These are phyloP conservation scores for Meiosimyza decipiens DNA, from an alignment of 2,888 invertebrate genomes.

Conservation along the genomic window DNA sequence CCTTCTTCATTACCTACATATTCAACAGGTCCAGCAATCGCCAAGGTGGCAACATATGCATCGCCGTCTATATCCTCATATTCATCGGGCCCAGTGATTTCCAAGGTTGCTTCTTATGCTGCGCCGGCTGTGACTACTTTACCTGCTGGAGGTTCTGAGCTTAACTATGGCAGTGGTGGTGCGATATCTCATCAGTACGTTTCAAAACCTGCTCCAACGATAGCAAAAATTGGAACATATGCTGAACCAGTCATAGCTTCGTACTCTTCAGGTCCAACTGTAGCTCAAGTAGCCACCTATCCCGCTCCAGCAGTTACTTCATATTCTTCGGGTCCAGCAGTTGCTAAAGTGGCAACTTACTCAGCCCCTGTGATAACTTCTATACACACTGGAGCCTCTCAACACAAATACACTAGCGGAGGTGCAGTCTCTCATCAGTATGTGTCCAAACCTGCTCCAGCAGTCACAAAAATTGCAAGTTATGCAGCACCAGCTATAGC, in stretches of 20 bases:
- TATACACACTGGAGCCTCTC: constrained; percentile 27
- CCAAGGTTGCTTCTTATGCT: neutral
- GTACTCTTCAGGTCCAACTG: constrained; percentile 57
- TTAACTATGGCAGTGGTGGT: constrained; percentile 35
- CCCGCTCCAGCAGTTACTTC: no score
- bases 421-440: constrained; percentile 51
- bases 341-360: constrained; percentile 46
- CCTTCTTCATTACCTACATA: constrained; percentile 26
- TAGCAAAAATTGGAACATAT: constrained; percentile 44
- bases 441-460: constrained; percentile 48
- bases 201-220: constrained; percentile 48
- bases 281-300: constrained; percentile 42
- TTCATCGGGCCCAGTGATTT: constrained; percentile 16
- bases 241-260: constrained; percentile 35
- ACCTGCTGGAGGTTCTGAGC: neutral
- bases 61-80: neutral
- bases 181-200: constrained; percentile 52
- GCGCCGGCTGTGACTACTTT: constrained; percentile 24
- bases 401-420: constrained; percentile 25
- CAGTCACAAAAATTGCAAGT: neutral
- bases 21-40: neutral
- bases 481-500: constrained; percentile 40
- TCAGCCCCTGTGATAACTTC: no score
- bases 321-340: constrained; percentile 41
- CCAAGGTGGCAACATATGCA: constrained; percentile 41